Base-by-base conservation (phyloP, 2,797 vertebrate genomes). In the Eptatretus atami region DNA sequence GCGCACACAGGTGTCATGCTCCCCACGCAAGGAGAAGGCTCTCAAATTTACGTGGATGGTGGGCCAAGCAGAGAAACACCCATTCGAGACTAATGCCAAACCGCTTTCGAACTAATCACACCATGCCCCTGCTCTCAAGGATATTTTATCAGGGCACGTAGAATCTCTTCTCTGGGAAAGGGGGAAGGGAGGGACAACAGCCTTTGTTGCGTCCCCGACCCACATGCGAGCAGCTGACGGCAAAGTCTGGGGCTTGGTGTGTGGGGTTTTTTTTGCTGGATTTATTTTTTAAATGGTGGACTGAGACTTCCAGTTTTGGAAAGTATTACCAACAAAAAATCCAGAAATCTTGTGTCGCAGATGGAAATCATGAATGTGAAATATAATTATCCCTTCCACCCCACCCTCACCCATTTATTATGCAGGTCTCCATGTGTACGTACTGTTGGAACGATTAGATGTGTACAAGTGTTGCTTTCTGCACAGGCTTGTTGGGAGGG, bases 11-110 rank as follows among this genome's bases (percentile, higher is more conserved):
- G 82, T 98, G 72, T 94, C 84, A 66, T 99, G 93, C 77, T 95
- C 90, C 2, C 92, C 92, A 25, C 87, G 88, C 69, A 99, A 99
- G 73, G 90, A 99, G 76, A 99, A 98, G 71, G 92, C 92, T 72
- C 83, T 99, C 66, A 98, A 76, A 98, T 99, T 75, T 99, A 95
- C 75, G 76, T 99, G 75, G 88, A 95, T 12, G 86, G 90, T 66
- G 86, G 84, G 63, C 84, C 86, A 66, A 78, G 78, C 74, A 95
- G 86, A 78, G 92, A 96, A 74, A 71, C 78, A 80, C 81, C 69
- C 90, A 86, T 76, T 87, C 96, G 78, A 94, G 83, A 94, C 71
- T 72, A 65, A 71, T 15, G 66, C 72, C 71, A 67, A 70, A 73
- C 72, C 73, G 73, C 73, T 73, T 72, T 73, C 66, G 74, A 69